A percentile compares a stretch with the other conserved stretches of the same genome.
Conservation (phyloP, 2,113 vertebrate species). For the Equus przewalskii region DNA sequence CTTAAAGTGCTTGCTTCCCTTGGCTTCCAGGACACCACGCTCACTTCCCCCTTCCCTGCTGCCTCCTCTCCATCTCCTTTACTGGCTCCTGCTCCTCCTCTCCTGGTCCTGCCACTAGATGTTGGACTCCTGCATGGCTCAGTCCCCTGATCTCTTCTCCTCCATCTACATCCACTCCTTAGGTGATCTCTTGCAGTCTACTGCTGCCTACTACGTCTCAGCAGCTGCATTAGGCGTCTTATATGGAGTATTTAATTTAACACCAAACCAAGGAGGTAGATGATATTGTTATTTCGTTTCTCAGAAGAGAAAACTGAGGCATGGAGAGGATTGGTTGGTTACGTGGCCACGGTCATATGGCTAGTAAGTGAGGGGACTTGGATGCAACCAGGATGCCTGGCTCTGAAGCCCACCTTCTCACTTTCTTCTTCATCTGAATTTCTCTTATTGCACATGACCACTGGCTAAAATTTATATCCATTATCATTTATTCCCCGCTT, state of each 20-base stretch:
- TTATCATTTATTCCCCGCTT: background rate
- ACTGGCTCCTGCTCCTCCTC: too few relatives aligned
- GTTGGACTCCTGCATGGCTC: too few relatives aligned
- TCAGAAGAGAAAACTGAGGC: conserved; percentile 12
- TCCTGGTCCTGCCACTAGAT: too few relatives aligned
- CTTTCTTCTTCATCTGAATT: background rate
- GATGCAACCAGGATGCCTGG: background rate
- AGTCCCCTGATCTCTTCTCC: too few relatives aligned
- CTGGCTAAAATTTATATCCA: background rate
- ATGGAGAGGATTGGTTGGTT: background rate
- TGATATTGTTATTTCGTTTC: background rate
- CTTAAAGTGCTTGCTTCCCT: too few relatives aligned
- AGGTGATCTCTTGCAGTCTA: too few relatives aligned
- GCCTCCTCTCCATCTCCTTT: too few relatives aligned
- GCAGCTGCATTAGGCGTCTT: background rate
- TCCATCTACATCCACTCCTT: too few relatives aligned
- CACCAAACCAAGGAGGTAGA: background rate
- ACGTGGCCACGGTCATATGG: background rate
- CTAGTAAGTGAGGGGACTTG: background rate
- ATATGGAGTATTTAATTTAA: background rate
- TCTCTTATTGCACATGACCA: background rate
- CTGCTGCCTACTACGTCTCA: background rate
- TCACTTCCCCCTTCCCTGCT: too few relatives aligned
- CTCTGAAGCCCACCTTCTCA: background rate
- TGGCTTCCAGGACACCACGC: too few relatives aligned